A percentile compares a stretch with the other conserved stretches of the same genome.
These are phyloP conservation scores for Tupaia tana DNA, from an alignment of 2,113 vertebrate genomes.

Conservation along the genomic window DNA sequence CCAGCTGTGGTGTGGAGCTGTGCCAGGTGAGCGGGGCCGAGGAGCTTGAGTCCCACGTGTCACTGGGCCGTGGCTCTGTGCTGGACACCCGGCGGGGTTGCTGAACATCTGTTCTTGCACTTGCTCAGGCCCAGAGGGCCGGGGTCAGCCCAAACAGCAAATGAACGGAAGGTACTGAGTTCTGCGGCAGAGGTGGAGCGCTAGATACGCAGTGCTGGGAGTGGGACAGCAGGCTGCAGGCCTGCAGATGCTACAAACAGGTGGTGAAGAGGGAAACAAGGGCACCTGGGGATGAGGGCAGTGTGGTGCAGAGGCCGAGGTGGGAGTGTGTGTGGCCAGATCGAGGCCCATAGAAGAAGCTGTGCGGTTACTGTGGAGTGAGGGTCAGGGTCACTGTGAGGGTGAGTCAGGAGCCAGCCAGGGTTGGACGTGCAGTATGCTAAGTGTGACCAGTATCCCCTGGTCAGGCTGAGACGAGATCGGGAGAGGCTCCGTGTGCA, in stretches of 20 bases:
- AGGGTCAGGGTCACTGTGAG: not conserved
- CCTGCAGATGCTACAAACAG: not conserved
- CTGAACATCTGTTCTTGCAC: not conserved
- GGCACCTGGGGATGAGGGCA: not conserved
- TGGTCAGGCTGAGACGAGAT: not conserved
- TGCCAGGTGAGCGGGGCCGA: not conserved
- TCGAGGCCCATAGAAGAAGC: not conserved
- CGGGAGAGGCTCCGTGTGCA: fast-evolving
- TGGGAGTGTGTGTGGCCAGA: not conserved
- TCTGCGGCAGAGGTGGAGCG: not conserved
- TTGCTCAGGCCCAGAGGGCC: not conserved
- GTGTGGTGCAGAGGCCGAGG: not conserved
- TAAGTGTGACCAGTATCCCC: not conserved
- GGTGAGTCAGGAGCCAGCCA: not conserved
- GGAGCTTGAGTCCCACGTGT: not conserved
- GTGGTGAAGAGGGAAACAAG: not conserved
- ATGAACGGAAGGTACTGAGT: not conserved
- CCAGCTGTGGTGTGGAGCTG: not conserved
- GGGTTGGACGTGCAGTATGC: not conserved
- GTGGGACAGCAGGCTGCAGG: not conserved
- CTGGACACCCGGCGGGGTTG: not conserved
- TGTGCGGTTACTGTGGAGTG: not conserved
- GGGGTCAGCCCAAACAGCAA: not conserved
- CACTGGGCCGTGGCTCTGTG: not conserved
- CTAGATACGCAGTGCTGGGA: not conserved